Conservation (phyloP, 2,888 invertebrate species). For the Ophion ellenae region DNA sequence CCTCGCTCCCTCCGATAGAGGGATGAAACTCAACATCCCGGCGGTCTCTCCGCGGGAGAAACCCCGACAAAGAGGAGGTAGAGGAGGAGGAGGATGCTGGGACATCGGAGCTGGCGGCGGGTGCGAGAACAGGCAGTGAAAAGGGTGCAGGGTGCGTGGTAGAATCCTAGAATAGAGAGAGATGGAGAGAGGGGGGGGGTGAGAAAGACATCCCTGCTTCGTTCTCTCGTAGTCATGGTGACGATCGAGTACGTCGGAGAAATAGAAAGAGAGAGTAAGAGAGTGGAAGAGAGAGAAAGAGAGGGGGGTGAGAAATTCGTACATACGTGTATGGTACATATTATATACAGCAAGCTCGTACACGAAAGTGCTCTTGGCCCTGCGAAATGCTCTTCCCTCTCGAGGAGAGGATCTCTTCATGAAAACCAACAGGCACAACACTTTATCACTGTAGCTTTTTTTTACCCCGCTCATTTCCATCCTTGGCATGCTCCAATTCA, state of each 20-base stretch:
- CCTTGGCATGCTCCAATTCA: slow-evolving; percentile 31
- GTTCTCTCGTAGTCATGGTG: slow-evolving; percentile 74
- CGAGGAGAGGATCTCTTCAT: slow-evolving; percentile 27
- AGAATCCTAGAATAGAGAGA: slow-evolving; percentile 51
- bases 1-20: slow-evolving; percentile 73
- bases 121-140: slow-evolving; percentile 64
- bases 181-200: slow-evolving; percentile 50
- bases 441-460: slow-evolving; percentile 13
- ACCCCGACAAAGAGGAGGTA: slow-evolving; percentile 27
- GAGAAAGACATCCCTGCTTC: slow-evolving; percentile 3
- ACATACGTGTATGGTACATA: slow-evolving; percentile 25
- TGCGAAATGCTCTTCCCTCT: slow-evolving; percentile 61
- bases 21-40: slow-evolving; percentile 72
- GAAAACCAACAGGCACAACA: slow-evolving; percentile 33
- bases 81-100: slow-evolving; percentile 49
- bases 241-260: slow-evolving; percentile 68
- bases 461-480: slow-evolving; percentile 17
- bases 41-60: slow-evolving; percentile 32
- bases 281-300: not conserved
- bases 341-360: slow-evolving; percentile 19
- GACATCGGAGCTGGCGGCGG: slow-evolving; percentile 43
- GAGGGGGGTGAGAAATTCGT: slow-evolving; percentile 43
- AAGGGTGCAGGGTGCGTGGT: slow-evolving; percentile 49
- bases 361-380: slow-evolving; percentile 75
- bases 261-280: slow-evolving; percentile 4